Percentiles rank a stretch among this genome's conserved stretches.
phyloP scores from a whole-genome alignment of 2,113 vertebrate species.

The Ciconia maguari region DNA sequence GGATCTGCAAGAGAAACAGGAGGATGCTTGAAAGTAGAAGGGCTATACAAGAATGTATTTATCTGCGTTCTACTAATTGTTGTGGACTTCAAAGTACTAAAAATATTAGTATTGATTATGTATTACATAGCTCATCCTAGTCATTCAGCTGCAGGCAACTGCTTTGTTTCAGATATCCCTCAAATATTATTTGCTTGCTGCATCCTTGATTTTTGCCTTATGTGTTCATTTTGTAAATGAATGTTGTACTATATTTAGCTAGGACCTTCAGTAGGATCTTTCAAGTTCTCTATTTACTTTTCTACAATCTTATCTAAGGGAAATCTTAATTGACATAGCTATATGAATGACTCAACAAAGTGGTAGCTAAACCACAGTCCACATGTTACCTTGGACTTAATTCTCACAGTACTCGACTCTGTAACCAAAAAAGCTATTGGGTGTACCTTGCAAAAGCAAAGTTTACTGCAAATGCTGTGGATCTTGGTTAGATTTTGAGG shows the following conservation, averaged over 20 bases:
- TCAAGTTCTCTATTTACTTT: background rate
- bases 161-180: background rate
- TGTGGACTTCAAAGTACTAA: background rate
- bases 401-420: background rate
- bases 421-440: background rate
- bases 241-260: background rate
- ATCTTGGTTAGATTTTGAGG: background rate
- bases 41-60: background rate
- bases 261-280: background rate
- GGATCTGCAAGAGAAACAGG: background rate
- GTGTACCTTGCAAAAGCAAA: background rate
- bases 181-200: background rate
- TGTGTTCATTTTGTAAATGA: background rate
- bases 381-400: background rate
- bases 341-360: background rate
- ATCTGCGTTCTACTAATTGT: background rate
- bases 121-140: background rate
- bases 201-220: background rate
- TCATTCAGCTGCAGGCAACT: rapidly evolving
- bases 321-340: background rate
- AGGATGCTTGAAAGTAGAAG: background rate
- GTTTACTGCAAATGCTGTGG: background rate
- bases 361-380: background rate
- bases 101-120: background rate
- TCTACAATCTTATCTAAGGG: background rate